A percentile compares a stretch with the other conserved stretches of the same genome.
These are phyloP conservation scores for Cheilosia pagana DNA, from an alignment of 2,888 invertebrate genomes.

Conservation along the genomic window DNA sequence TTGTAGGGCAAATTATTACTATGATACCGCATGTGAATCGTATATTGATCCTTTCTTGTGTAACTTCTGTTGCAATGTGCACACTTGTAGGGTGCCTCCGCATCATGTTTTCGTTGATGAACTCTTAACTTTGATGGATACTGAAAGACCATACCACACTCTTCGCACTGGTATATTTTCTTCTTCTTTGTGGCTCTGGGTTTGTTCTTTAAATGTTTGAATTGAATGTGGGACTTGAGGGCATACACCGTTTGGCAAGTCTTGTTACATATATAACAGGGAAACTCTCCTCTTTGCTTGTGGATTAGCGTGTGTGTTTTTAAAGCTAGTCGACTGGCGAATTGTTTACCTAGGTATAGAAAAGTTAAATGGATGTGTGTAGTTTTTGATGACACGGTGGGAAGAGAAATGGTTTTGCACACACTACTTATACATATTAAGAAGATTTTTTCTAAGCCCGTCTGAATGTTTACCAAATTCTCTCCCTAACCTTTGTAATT, in stretches of 20 bases:
- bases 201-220: constrained; percentile 35
- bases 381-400: too few species aligned
- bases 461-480: too few species aligned
- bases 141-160: constrained; percentile 48
- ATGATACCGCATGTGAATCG: constrained; percentile 71
- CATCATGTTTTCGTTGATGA: constrained; percentile 38
- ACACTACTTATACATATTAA: too few species aligned
- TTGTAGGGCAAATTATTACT: constrained; percentile 70
- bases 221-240: constrained; percentile 44
- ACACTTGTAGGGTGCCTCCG: constrained; percentile 27
- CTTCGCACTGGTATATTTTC: constrained; percentile 53
- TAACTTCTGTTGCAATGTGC: constrained; percentile 38
- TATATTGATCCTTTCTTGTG: constrained; percentile 48
- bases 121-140: constrained; percentile 45
- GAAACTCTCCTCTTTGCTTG: constrained; percentile 41
- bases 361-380: background rate
- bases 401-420: too few species aligned
- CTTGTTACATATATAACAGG: constrained; percentile 46
- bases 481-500: too few species aligned
- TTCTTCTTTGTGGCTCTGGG: background rate
- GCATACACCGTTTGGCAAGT: constrained; percentile 41
- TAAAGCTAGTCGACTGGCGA: constrained; percentile 21
- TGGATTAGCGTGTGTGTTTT: constrained; percentile 34
- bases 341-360: constrained; percentile 37
- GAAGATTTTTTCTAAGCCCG: too few species aligned